Evolutionary conservation across 2,113 vertebrate species (phyloP).

Genomic region (Epinephelus fuscoguttatus): DNA sequence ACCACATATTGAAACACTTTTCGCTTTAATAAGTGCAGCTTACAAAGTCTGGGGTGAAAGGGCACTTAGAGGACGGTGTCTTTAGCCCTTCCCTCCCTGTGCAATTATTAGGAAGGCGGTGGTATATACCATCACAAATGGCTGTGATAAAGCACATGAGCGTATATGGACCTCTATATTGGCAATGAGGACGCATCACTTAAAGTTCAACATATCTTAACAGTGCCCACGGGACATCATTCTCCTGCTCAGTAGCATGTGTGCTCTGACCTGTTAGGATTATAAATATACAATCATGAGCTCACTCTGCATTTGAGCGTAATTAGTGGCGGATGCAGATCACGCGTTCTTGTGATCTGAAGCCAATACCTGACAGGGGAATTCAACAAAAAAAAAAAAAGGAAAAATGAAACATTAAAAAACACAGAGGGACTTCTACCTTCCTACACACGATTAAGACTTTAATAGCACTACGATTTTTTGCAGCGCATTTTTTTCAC

Average conservation of each 20-base stretch:
- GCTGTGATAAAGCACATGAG: constrained; percentile 50
- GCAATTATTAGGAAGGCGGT: constrained; percentile 79
- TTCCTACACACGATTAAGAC: neutral
- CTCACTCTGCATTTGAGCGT: neutral
- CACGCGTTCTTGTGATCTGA: neutral
- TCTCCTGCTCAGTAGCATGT: constrained; percentile 39
- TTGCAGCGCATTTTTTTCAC: constrained; percentile 2
- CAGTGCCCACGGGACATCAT: constrained; percentile 10
- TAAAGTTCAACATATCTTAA: constrained; percentile 7
- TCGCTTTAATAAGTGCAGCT: constrained; percentile 98
- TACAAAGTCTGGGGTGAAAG: constrained; percentile 97
- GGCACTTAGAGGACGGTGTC: constrained; percentile 93
- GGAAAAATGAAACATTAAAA: neutral
- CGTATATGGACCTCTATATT: constrained; percentile 21
- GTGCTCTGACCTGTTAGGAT: constrained; percentile 12
- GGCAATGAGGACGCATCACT: constrained; percentile 31
- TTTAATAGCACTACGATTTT: constrained; percentile 9
- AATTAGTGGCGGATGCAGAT: constrained; percentile 28
- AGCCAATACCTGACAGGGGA: constrained; percentile 13
- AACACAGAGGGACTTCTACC: neutral
- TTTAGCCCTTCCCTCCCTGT: constrained; percentile 83
- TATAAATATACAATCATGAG: constrained; percentile 4
- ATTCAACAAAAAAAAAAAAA: neutral
- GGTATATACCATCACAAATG: constrained; percentile 53
- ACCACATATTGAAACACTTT: constrained; percentile 99